These are phyloP conservation scores for Leontopithecus rosalia DNA, from an alignment of 2,797 vertebrate genomes.

Conservation along the genomic window DNA sequence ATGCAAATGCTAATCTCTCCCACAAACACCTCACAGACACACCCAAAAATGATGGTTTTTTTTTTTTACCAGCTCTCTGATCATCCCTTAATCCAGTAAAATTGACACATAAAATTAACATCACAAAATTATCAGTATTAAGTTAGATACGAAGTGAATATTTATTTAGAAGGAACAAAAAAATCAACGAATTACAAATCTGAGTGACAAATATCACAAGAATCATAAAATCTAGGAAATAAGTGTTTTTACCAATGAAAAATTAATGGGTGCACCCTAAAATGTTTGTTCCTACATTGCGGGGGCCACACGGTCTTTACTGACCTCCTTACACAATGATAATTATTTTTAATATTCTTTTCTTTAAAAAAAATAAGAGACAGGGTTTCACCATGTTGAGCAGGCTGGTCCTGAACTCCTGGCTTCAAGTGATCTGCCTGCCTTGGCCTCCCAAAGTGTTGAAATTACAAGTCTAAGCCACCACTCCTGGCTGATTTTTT, in stretches of 20 bases:
- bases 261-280: not conserved
- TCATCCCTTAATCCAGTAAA: not conserved
- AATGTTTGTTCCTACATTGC: not conserved
- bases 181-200: constrained; percentile 4
- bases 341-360: too few relatives aligned
- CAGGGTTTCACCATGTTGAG: not conserved
- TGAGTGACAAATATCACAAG: not conserved
- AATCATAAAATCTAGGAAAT: not conserved
- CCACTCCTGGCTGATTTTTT: not conserved
- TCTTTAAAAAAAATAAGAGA: not conserved
- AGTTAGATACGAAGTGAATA: not conserved
- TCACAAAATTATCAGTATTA: not conserved
- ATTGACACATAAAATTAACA: not conserved
- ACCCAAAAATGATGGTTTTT: not conserved
- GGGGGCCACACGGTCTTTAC: not conserved
- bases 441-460: not conserved
- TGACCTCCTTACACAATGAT: not conserved
- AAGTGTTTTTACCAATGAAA: not conserved
- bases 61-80: not conserved
- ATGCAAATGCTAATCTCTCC: not conserved
- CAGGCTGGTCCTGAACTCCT: not conserved
- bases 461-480: not conserved
- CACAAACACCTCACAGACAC: not conserved
- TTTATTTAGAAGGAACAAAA: constrained; percentile 41
- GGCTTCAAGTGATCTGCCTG: not conserved